Base-by-base conservation (phyloP, 2,113 vertebrate genomes). In the Amia ocellicauda region DNA sequence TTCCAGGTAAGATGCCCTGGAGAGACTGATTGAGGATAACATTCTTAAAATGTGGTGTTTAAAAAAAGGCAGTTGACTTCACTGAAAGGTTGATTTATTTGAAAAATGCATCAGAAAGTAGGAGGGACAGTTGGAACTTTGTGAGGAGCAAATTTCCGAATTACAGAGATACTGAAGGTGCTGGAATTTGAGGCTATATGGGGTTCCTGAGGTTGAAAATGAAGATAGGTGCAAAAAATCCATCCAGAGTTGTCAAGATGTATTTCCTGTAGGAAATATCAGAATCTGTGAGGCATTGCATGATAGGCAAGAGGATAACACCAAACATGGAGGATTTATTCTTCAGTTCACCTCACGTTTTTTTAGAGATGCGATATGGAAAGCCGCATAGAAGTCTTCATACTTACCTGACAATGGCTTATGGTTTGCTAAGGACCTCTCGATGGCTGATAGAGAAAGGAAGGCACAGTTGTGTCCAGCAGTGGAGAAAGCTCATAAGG, bases 181-280 rank as follows among this genome's bases (percentile, higher is more conserved):
- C 11, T 64, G 62, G 51, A 55, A 64, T 9, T 16, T 56, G 36
- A 53, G 14, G 43, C 51, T 45, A 13, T 24, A 64, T 26, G 62
- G 51, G 4, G 11, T 63, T 4, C 28, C 61, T 2, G 28, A 63
- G 40, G 36, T 23, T 5, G 52, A 63, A 42, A 20, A 42, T 1
- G 7, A 63, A 14, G 17, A 55, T 9, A 14, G 54, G 9, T 23
- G 51, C 4, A 22, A 43, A 42, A 4, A 63, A 49, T 13, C 24
- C 9, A 63, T 63, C 7, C 14, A 17, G 2, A 55, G 53, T 19
- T 63, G 62, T 9, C 51, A 45, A n/a, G 22, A 3, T 23, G 7
- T 63, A 2, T 13, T 55, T 3, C 51, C 29, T 3, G 62, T 23
- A 5, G 16, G 4, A 3, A 55, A 54, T 11, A 4, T 42, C 14